Conservation (phyloP, 2,113 vertebrate species). For the Rallus limicola region DNA sequence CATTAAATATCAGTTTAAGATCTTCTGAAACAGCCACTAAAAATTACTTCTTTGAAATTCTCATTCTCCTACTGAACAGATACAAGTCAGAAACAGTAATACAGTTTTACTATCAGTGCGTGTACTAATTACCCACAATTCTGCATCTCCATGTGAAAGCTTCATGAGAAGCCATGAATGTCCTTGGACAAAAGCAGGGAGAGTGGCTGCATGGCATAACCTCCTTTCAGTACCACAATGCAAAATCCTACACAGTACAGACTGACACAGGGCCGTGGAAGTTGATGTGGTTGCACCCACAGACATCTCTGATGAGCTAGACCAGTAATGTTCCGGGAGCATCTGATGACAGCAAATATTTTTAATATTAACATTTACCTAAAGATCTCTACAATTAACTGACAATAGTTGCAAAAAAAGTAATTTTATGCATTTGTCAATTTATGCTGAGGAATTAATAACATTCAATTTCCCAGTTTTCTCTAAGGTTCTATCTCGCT, state of each 20-base stretch:
- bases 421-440: fast-evolving
- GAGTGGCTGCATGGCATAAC: neutral
- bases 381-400: neutral
- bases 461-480: neutral
- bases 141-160: neutral
- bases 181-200: neutral
- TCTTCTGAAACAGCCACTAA: neutral
- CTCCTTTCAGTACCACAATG: neutral
- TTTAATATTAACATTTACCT: neutral
- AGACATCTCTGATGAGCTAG: neutral
- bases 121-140: neutral
- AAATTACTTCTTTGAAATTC: neutral
- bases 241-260: fast-evolving
- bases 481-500: neutral
- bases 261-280: neutral
- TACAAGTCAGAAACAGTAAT: neutral
- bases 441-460: neutral
- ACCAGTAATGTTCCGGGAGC: neutral
- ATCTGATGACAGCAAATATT: neutral
- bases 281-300: neutral
- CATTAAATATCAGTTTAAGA: neutral
- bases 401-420: neutral
- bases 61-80: neutral
- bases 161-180: neutral
- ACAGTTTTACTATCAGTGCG: neutral